Evolutionary conservation across 2,888 invertebrate species (phyloP).

Genomic region (Limenitis camilla): DNA sequence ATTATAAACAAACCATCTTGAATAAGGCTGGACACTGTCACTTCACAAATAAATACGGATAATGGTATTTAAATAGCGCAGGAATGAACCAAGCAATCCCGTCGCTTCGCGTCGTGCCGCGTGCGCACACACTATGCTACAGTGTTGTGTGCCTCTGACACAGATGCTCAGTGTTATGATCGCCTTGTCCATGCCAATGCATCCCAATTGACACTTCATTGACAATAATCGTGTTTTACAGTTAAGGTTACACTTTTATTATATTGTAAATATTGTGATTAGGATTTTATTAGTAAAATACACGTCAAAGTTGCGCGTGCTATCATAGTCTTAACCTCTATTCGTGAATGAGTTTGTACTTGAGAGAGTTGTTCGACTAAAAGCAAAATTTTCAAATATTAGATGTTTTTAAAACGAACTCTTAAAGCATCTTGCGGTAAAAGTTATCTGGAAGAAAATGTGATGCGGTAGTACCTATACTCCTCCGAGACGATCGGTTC

Average conservation of each 20-base stretch:
- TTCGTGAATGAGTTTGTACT: too few relatives aligned
- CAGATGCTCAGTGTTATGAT: constrained; percentile 26
- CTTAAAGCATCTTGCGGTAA: too few relatives aligned
- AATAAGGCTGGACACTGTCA: constrained; percentile 3
- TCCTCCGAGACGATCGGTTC: too few relatives aligned
- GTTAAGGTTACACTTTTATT: constrained; percentile 10
- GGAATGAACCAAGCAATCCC: constrained; percentile 16
- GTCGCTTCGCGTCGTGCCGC: background rate
- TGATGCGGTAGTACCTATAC: too few relatives aligned
- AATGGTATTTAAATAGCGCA: constrained; percentile 11
- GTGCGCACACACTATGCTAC: constrained; percentile 15
- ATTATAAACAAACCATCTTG: constrained; percentile 22
- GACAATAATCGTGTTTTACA: constrained; percentile 13
- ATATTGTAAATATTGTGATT: constrained; percentile 1
- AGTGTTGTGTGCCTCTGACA: constrained; percentile 25
- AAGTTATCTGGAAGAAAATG: too few relatives aligned
- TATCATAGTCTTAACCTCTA: too few relatives aligned
- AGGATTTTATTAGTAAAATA: background rate
- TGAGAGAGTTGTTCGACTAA: too few relatives aligned
- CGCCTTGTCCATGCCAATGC: constrained; percentile 41
- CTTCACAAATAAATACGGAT: constrained; percentile 14
- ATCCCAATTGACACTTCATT: constrained; percentile 34
- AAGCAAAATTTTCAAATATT: too few relatives aligned
- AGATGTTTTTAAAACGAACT: too few relatives aligned
- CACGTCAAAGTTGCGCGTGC: too few relatives aligned